A percentile compares a stretch with the other conserved stretches of the same genome.
Evolutionary conservation across 1,140 invertebrate species (phyloP).

Genomic region (Papilio polyxenes): DNA sequence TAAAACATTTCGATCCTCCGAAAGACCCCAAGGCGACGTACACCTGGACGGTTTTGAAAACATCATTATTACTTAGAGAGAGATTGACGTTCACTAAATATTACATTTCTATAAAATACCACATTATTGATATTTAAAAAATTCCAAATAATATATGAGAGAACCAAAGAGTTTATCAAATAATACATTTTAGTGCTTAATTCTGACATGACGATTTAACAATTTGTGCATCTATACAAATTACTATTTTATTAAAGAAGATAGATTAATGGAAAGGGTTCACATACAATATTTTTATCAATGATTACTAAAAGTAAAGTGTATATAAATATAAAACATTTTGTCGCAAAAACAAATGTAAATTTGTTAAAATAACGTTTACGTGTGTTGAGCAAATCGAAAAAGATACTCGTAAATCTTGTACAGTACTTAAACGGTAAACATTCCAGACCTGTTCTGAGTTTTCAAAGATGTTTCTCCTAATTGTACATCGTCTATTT

Average conservation of each 20-base stretch:
- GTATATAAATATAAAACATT: conserved; percentile 27
- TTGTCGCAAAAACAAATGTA: neutral
- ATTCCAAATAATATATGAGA: too few relatives aligned
- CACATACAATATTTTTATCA: neutral
- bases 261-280: neutral
- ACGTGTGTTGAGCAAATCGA: neutral
- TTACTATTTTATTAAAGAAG: neutral
- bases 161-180: too few relatives aligned
- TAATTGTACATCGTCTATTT: conserved; percentile 48
- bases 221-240: neutral
- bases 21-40: conserved; percentile 47
- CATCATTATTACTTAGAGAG: conserved; percentile 52
- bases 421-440: neutral
- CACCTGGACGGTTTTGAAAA: conserved; percentile 56
- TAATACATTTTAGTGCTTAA: too few relatives aligned
- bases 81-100: neutral
- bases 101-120: too few relatives aligned
- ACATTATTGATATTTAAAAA: too few relatives aligned
- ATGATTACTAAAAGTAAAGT: conserved; percentile 26
- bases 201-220: neutral
- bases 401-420: conserved; percentile 6
- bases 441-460: neutral
- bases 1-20: conserved; percentile 69
- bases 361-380: neutral
- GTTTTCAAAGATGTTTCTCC: conserved; percentile 25